A percentile compares a stretch with the other conserved stretches of the same genome.
Conservation (phyloP, 2,113 vertebrate genomes). For the Casuarius casuarius region DNA sequence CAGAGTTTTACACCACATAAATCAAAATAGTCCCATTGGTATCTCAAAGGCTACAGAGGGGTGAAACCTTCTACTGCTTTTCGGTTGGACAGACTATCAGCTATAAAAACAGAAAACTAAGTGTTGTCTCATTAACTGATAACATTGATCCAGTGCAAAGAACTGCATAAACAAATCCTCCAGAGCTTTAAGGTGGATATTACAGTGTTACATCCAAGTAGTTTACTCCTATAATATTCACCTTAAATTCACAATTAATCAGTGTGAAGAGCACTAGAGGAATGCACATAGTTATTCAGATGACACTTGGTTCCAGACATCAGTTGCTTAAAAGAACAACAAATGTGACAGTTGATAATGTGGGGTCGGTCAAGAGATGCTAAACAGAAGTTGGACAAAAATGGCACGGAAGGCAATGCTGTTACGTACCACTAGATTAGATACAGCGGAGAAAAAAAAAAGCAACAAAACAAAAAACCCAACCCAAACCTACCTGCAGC, state of each 20-base stretch:
- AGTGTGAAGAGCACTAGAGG: neutral
- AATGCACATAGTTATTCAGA: neutral
- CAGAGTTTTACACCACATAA: neutral
- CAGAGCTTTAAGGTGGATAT: neutral
- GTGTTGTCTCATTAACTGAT: neutral
- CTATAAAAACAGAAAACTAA: neutral
- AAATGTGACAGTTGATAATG: neutral
- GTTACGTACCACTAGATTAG: slow-evolving; percentile 38
- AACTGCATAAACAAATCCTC: neutral
- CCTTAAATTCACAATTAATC: neutral
- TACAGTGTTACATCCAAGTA: neutral
- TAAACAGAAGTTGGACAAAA: slow-evolving; percentile 43
- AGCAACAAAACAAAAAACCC: neutral
- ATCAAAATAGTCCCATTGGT: neutral
- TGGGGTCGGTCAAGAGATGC: neutral
- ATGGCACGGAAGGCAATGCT: slow-evolving; percentile 45
- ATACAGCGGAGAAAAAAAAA: slow-evolving; percentile 33
- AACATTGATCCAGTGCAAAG: neutral
- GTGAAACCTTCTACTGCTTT: neutral
- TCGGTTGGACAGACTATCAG: neutral
- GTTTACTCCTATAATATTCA: neutral
- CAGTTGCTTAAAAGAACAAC: neutral
- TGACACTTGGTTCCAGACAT: neutral
- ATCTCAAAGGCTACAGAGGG: neutral
- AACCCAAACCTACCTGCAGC: slow-evolving; percentile 89